A percentile compares a stretch with the other conserved stretches of the same genome.
Evolutionary conservation across 2,888 invertebrate species (phyloP).

Genomic region (Nysson spinosus): DNA sequence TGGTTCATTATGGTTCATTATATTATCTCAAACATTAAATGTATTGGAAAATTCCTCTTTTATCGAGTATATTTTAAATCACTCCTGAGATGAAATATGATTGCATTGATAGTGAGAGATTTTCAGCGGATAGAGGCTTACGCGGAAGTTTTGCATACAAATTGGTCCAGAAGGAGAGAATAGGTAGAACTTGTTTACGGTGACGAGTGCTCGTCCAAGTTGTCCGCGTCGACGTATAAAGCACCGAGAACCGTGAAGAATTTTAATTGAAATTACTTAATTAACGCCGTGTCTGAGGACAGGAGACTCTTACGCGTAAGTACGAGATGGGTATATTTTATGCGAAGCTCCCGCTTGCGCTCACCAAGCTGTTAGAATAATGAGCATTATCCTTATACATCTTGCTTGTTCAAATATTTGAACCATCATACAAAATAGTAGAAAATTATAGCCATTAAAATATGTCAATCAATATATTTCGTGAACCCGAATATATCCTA

Average conservation of each 20-base stretch:
- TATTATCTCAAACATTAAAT: too few relatives aligned
- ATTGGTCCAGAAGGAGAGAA: conserved; percentile 45
- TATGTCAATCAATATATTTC: too few relatives aligned
- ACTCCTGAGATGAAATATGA: too few relatives aligned
- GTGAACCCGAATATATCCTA: too few relatives aligned
- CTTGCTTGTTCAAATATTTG: neutral
- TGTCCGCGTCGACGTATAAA: conserved; percentile 41
- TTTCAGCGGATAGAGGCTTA: conserved; percentile 42
- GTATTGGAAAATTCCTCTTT: too few relatives aligned
- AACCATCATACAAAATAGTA: too few relatives aligned
- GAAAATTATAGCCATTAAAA: too few relatives aligned
- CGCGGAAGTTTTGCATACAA: conserved; percentile 59
- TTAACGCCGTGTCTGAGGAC: conserved; percentile 50
- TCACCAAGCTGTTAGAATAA: conserved; percentile 8
- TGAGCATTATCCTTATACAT: neutral
- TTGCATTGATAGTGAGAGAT: neutral
- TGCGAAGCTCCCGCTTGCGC: conserved; percentile 33
- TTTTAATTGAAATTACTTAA: conserved; percentile 71
- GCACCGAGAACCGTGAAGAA: conserved; percentile 51
- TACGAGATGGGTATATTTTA: conserved; percentile 26
- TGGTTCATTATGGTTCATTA: too few relatives aligned
- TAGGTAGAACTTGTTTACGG: conserved; percentile 53
- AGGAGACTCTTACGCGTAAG: conserved; percentile 24
- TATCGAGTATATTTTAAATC: too few relatives aligned
- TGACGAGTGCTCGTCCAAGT: conserved; percentile 59